Evolutionary conservation across 1,140 invertebrate species (phyloP).

Genomic region (Orius laevigatus): DNA sequence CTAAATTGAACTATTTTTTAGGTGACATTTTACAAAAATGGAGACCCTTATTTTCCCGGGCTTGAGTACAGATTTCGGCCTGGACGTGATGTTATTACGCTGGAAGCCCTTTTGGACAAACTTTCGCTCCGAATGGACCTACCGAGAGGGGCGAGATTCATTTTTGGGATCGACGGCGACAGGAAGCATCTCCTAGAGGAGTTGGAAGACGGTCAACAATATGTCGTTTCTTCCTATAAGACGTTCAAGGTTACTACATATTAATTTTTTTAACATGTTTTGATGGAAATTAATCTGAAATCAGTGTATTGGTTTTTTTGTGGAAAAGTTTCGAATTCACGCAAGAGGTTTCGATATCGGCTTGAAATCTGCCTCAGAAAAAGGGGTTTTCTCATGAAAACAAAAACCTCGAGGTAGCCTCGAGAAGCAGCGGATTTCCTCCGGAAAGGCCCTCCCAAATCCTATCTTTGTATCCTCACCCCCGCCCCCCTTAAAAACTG

Average conservation of each 20-base stretch:
- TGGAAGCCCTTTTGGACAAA: slow-evolving; percentile 73
- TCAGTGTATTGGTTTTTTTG: too few relatives aligned
- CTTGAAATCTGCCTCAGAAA: too few relatives aligned
- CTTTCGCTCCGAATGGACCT: slow-evolving; percentile 65
- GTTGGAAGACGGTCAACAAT: slow-evolving; percentile 73
- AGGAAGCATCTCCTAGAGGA: slow-evolving; percentile 69
- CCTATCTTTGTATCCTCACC: too few relatives aligned
- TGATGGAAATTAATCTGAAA: too few relatives aligned
- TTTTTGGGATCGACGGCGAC: slow-evolving; percentile 80
- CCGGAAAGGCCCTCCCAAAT: too few relatives aligned
- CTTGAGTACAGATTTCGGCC: slow-evolving; percentile 78
- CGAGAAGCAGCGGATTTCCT: too few relatives aligned
- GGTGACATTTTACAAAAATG: slow-evolving; percentile 88
- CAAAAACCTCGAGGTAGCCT: too few relatives aligned
- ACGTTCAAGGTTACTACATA: slow-evolving; percentile 61
- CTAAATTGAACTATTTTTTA: slow-evolving; percentile 40
- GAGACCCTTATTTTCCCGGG: slow-evolving; percentile 78
- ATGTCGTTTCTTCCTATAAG: slow-evolving; percentile 80
- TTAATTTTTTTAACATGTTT: too few relatives aligned
- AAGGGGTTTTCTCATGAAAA: too few relatives aligned
- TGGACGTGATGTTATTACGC: slow-evolving; percentile 65
- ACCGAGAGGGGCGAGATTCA: slow-evolving; percentile 51
- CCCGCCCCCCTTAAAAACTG: too few relatives aligned
- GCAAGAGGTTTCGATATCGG: too few relatives aligned
- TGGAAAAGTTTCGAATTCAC: too few relatives aligned